These are phyloP conservation scores for Melanchra persicariae DNA, from an alignment of 2,888 invertebrate species.

Conservation along the genomic window DNA sequence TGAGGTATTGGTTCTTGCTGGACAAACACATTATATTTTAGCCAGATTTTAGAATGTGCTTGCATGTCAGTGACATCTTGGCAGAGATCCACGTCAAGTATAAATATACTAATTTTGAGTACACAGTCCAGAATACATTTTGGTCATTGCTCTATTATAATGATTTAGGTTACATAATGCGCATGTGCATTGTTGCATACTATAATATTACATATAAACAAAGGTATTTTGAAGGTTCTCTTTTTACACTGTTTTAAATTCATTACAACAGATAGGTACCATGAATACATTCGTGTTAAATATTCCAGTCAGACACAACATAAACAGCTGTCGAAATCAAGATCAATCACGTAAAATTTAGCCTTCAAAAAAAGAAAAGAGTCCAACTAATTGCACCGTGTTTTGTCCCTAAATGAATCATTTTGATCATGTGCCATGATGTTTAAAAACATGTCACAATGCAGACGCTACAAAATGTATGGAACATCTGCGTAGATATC, in stretches of 20 bases:
- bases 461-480: slow-evolving; percentile 34
- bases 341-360: slow-evolving; percentile 35
- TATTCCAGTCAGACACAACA: slow-evolving; percentile 29
- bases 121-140: slow-evolving; percentile 85
- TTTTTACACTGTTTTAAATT: slow-evolving; percentile 5
- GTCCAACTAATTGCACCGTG: slow-evolving; percentile 22
- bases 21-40: slow-evolving; percentile 74
- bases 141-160: slow-evolving; percentile 83
- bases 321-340: slow-evolving; percentile 46
- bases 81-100: slow-evolving; percentile 86
- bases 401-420: slow-evolving; percentile 59
- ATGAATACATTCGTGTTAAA: slow-evolving; percentile 9
- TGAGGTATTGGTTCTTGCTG: slow-evolving; percentile 59
- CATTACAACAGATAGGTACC: neutral
- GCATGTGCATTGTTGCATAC: slow-evolving; percentile 59
- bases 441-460: slow-evolving; percentile 63
- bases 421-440: slow-evolving; percentile 63
- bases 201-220: slow-evolving; percentile 5
- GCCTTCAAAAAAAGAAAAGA: slow-evolving; percentile 35
- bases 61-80: slow-evolving; percentile 88
- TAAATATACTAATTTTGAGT: slow-evolving; percentile 88
- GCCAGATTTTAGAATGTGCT: slow-evolving; percentile 79
- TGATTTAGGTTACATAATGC: slow-evolving; percentile 73
- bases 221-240: neutral
- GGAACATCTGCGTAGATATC: slow-evolving; percentile 58